Base-by-base conservation (phyloP, 2,113 vertebrate genomes). In the Cathartes aura region DNA sequence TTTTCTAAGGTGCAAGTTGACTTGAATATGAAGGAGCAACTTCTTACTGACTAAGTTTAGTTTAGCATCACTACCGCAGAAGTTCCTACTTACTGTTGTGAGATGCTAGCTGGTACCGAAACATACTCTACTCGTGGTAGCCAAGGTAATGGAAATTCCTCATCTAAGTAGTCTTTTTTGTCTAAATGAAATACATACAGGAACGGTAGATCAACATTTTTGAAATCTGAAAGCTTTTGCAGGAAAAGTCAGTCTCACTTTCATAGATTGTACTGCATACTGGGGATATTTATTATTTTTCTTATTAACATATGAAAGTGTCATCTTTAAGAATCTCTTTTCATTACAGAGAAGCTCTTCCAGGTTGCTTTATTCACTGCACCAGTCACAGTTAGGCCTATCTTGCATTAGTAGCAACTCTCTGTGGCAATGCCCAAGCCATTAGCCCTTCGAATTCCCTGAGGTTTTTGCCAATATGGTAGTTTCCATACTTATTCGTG, bases 311-410 rank as follows among this genome's bases (percentile, higher is more conserved):
- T 29, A 8, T 26, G 10, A 38, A 83, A 78, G 4, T 24, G 9
- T 50, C 18, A n/a, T 14, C 55, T 58, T 84, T 20, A 81, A 56
- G 4, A 64, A 67, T 50, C 50, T 47, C 24, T 70, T 50, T 58
- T 67, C 5, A 2, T 53, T 71, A n/a, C 15, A 45, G 32, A 32
- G 56, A 60, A 82, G 34, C 8, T 72, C 48, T 56, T 64, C 15
- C 23, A 70, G 26, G 6, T 82, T 50, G 6, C 58, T 87, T 53
- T 59, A 45, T 26, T 66, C 47, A 43, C 13, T 71, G n/a, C 27
- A 16, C 16, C 2, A 7, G 12, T 50, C 82, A 60, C 21, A 34
- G 8, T 45, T 29, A 63, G 24, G 8, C 15, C 9, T 4, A 0
- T 42, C 24, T 70, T 56, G 14, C 5, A 20, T 17, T n/a, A 36